phyloP scores from a whole-genome alignment of 2,888 invertebrate species.

The Maniola hyperantus region DNA sequence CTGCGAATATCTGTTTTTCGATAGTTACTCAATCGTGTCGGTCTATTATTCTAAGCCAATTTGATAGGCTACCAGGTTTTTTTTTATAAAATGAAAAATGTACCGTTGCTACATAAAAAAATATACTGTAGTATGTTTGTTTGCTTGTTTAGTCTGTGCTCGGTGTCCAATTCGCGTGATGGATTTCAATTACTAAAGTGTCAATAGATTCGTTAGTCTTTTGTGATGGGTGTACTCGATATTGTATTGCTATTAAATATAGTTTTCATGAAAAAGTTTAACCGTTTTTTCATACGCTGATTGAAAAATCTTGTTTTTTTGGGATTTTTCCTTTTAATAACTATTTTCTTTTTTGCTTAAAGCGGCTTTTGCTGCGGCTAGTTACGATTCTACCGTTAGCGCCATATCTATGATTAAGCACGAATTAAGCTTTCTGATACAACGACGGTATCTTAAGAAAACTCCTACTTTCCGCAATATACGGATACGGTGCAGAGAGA shows the following conservation, averaged over 20 bases:
- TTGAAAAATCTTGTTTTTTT: constrained; percentile 1
- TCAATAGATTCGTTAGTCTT: constrained; percentile 40
- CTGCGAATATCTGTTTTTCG: no score
- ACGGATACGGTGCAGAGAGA: no score
- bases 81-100: not conserved
- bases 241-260: constrained; percentile 29
- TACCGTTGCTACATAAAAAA: not conserved
- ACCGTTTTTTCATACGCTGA: constrained; percentile 1
- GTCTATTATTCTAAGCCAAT: not conserved
- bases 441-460: no score
- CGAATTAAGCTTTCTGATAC: no score
- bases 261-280: constrained; percentile 19
- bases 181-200: constrained; percentile 40
- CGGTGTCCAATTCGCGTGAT: constrained; percentile 34
- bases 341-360: no score
- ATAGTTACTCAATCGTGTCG: no score
- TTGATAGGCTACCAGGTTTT: not conserved
- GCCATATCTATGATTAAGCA: no score
- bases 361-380: no score
- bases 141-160: constrained; percentile 30
- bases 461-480: no score
- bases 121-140: constrained; percentile 19
- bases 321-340: not conserved
- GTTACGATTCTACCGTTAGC: no score
- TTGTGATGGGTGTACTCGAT: constrained; percentile 31